These are phyloP conservation scores for Bothrops jararaca DNA, from an alignment of 2,113 vertebrate species.

Conservation along the genomic window DNA sequence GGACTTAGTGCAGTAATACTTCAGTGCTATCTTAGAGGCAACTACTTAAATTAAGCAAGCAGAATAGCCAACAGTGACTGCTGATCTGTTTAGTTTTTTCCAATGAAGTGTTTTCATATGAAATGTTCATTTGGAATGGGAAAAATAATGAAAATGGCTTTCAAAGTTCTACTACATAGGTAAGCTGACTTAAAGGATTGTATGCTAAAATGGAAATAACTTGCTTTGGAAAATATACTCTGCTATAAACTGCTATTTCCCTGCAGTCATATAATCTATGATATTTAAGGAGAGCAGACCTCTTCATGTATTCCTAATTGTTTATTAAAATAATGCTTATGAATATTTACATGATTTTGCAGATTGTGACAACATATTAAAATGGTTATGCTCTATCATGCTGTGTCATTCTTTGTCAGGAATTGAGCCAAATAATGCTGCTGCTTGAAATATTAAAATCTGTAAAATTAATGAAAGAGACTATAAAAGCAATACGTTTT, in stretches of 20 bases:
- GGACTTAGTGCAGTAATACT: conserved; percentile 83
- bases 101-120: conserved; percentile 69
- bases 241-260: neutral
- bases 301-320: neutral
- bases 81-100: conserved; percentile 43
- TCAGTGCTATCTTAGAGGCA: conserved; percentile 66
- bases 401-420: conserved; percentile 64
- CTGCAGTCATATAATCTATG: neutral
- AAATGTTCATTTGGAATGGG: conserved; percentile 77
- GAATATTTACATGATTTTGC: neutral
- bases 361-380: conserved; percentile 17
- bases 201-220: neutral
- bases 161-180: conserved; percentile 86
- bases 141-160: conserved; percentile 78
- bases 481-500: conserved; percentile 43
- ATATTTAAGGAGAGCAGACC: neutral
- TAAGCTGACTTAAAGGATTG: conserved; percentile 57
- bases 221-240: neutral
- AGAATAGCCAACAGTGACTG: conserved; percentile 64
- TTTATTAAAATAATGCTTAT: conserved; percentile 5
- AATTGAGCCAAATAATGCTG: conserved; percentile 32
- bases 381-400: conserved; percentile 56
- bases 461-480: conserved; percentile 1
- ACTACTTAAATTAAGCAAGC: conserved; percentile 56
- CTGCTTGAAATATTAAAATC: conserved; percentile 41